Evolutionary conservation across 2,888 invertebrate species (phyloP), one percentile per base, ranked within the genome.

Genomic region (Chymomyza caudatula): DNA sequence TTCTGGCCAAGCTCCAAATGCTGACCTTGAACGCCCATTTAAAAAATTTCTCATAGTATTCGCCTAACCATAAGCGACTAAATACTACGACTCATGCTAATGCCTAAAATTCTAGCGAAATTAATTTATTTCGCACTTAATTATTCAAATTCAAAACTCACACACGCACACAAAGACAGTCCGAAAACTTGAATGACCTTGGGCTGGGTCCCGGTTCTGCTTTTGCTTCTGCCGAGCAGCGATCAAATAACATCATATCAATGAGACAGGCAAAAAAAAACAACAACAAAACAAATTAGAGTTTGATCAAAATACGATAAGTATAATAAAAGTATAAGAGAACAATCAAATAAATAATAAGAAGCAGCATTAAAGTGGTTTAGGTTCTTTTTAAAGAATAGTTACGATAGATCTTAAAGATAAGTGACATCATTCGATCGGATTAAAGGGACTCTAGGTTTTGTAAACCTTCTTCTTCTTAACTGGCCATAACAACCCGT

Each of bases 61-160:
- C 43, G 54, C 54, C 17, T 59, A 61, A 25, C 63, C 55, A 73
- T 68, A 66, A 67, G 58, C 62, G 66, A 66, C 79, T 67, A 58
- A 81, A 68, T 71, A 68, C 68, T 60, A 51, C 64, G 51, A 68
- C 69, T 65, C 83, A 74, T 76, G 77, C 74, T 71, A 73, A 82
- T 15, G 23, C 13, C 22, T 53, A 78, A 80, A 76, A 80, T 81
- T 81, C 80, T 81, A 71, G 73, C 69, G 67, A 71, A 73, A 71
- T 81, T 76, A 67, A 85, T 85, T 82, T 79, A 77, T 79, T 85
- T 85, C 83, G 76, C 85, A 81, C 81, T 85, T 81, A 85, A 85
- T 83, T 81, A 81, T 85, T 83, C 76, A 71, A 71, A 74, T 63
- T 19, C 2, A 17, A 53, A 42, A 65, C 63, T 64, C 62, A 25